These are phyloP conservation scores for Drosophila navojoa DNA, from an alignment of 1,140 invertebrate species.

Conservation along the genomic window DNA sequence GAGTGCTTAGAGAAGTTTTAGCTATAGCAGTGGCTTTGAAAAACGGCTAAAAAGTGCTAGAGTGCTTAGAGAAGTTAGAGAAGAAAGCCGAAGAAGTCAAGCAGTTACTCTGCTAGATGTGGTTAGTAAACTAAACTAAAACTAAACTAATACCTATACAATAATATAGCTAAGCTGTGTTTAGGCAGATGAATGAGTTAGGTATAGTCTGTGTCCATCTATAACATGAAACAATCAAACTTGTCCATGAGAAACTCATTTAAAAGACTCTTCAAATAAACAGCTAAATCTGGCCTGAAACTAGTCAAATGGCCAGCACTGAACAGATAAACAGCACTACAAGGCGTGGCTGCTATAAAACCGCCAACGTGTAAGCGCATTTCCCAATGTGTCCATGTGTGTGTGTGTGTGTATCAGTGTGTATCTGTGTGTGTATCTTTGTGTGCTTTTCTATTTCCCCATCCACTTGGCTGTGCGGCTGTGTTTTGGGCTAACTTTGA, in stretches of 20 bases:
- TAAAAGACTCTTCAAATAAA: too few species aligned
- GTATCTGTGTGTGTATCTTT: background rate
- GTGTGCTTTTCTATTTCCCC: conserved; percentile 22
- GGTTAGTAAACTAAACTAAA: too few species aligned
- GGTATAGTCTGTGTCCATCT: too few species aligned
- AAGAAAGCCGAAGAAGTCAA: too few species aligned
- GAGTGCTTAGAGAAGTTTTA: background rate
- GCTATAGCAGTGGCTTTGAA: background rate
- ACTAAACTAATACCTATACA: too few species aligned
- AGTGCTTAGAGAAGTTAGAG: too few species aligned
- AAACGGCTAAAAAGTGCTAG: too few species aligned
- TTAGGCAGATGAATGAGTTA: too few species aligned
- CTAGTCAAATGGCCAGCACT: conserved; percentile 1
- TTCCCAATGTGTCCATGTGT: conserved; percentile 16
- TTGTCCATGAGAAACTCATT: too few species aligned
- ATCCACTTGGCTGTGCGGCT: background rate
- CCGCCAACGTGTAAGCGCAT: conserved; percentile 57
- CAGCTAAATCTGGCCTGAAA: background rate
- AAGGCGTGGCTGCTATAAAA: conserved; percentile 22
- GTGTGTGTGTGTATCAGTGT: background rate
- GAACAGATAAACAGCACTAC: background rate
- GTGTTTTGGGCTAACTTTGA: conserved; percentile 37
- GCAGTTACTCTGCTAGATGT: too few species aligned
- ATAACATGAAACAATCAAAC: too few species aligned
- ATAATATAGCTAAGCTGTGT: background rate